Percentiles rank a stretch among this genome's conserved stretches.
These are phyloP conservation scores for Myripristis murdjan DNA, from an alignment of 2,797 vertebrate genomes.

Conservation along the genomic window DNA sequence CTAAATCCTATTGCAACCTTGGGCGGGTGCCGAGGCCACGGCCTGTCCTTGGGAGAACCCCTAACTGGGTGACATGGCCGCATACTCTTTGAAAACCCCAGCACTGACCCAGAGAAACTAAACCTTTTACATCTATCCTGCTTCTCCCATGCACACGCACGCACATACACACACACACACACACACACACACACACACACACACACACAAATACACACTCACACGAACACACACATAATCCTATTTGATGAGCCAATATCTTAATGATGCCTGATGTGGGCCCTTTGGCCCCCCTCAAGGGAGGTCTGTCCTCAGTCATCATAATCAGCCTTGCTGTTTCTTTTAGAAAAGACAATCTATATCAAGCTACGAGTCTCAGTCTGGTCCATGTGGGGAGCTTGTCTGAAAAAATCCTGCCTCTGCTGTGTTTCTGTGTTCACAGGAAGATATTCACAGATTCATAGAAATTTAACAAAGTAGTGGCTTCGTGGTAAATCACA, in stretches of 20 bases:
- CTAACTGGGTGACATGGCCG: constrained; percentile 56
- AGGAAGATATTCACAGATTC: constrained; percentile 18
- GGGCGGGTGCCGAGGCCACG: constrained; percentile 62
- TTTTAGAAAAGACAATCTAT: constrained; percentile 62
- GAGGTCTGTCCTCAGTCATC: constrained; percentile 74
- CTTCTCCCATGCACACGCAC: constrained; percentile 15
- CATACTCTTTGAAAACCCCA: constrained; percentile 64
- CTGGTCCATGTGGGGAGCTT: background rate
- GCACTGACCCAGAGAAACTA: constrained; percentile 77
- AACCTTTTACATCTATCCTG: constrained; percentile 78
- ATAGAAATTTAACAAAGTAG: constrained; percentile 23
- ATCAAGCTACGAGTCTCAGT: constrained; percentile 51
- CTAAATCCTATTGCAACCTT: constrained; percentile 82
- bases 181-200: constrained; percentile 15
- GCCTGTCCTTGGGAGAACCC: constrained; percentile 79
- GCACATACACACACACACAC: constrained; percentile 6
- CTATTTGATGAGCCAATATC: constrained; percentile 86
- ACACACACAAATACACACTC: no score
- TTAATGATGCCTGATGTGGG: constrained; percentile 83
- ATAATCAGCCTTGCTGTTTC: constrained; percentile 66
- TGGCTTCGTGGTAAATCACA: constrained; percentile 35
- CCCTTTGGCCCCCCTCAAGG: constrained; percentile 56
- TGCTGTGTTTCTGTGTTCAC: constrained; percentile 13
- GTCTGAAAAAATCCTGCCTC: constrained; percentile 3
- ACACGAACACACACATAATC: no score